Evolutionary conservation across 2,113 vertebrate genomes (phyloP).

Genomic region (Paratilapia polleni): DNA sequence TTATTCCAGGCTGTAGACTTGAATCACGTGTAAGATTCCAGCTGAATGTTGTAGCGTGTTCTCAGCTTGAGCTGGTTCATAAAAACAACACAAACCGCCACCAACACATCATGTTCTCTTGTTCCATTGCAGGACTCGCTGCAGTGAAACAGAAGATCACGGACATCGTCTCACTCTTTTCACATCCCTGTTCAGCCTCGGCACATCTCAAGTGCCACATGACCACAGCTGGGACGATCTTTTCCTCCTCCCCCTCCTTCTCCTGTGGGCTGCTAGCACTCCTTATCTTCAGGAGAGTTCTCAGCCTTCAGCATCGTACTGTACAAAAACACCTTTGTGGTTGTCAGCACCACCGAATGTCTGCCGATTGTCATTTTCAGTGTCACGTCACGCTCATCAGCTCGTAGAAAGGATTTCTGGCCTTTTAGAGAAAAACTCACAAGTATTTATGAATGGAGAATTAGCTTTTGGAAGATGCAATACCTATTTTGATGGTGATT

Average conservation of each 20-base stretch:
- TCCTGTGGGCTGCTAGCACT: neutral
- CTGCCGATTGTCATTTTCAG: conserved; percentile 65
- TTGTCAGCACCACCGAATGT: conserved; percentile 74
- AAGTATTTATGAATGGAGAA: conserved; percentile 80
- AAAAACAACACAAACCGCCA: too few species aligned
- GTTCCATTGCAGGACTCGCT: conserved; percentile 16
- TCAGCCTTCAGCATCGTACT: conserved; percentile 77
- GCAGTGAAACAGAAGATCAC: neutral
- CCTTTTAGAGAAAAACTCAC: conserved; percentile 61
- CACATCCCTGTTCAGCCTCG: conserved; percentile 7
- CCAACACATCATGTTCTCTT: neutral
- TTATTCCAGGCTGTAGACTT: too few species aligned
- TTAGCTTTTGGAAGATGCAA: conserved; percentile 78
- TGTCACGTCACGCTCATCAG: conserved; percentile 58
- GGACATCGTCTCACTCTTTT: conserved; percentile 10
- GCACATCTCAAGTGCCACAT: conserved; percentile 10
- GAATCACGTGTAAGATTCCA: too few species aligned
- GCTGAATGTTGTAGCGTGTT: too few species aligned
- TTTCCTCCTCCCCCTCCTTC: neutral
- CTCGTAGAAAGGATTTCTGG: conserved; percentile 61
- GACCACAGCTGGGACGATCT: conserved; percentile 5
- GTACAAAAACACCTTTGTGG: conserved; percentile 46
- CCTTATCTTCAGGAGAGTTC: conserved; percentile 26
- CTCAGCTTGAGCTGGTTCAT: too few species aligned
- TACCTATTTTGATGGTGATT: conserved; percentile 76